phyloP scores from a whole-genome alignment of 2,113 vertebrate genomes.

The Centropus unirufus region DNA sequence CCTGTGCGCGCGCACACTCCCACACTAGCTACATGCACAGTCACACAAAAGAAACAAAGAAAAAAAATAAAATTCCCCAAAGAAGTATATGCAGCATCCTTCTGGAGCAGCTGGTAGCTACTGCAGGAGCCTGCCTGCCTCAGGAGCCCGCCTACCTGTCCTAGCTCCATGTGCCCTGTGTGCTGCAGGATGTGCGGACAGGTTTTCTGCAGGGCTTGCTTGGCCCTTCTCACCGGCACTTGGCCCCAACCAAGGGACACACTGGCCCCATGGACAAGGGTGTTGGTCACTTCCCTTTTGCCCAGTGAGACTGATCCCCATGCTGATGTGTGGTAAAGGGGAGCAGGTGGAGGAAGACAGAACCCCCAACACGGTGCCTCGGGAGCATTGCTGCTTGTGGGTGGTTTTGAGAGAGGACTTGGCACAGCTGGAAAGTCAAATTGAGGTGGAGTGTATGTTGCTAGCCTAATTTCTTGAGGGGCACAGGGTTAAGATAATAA shows the following conservation, averaged over 20 bases:
- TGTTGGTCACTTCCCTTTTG: constrained; percentile 55
- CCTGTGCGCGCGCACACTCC: neutral
- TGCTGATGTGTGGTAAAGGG: constrained; percentile 35
- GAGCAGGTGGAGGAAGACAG: neutral
- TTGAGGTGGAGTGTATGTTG: constrained; percentile 10
- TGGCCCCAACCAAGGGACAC: neutral
- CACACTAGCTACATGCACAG: constrained; percentile 66
- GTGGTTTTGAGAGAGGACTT: constrained; percentile 79
- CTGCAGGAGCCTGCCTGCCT: constrained; percentile 90
- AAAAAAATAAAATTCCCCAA: constrained; percentile 41
- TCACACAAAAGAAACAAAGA: constrained; percentile 63
- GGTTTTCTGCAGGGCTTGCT: constrained; percentile 38
- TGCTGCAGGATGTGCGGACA: neutral
- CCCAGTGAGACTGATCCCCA: constrained; percentile 21
- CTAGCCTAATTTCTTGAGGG: constrained; percentile 64
- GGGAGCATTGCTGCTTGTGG: constrained; percentile 73
- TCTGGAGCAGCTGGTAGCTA: constrained; percentile 70
- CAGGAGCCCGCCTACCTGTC: constrained; percentile 81
- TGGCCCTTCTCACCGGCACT: neutral
- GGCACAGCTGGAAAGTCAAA: constrained; percentile 83
- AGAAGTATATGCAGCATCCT: constrained; percentile 69
- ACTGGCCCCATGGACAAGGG: constrained; percentile 64
- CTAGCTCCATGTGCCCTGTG: constrained; percentile 49
- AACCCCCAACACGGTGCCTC: constrained; percentile 72
- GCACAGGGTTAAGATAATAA: constrained; percentile 78